phyloP scores from a whole-genome alignment of 2,888 invertebrate species.

The Bellardia pandia region DNA sequence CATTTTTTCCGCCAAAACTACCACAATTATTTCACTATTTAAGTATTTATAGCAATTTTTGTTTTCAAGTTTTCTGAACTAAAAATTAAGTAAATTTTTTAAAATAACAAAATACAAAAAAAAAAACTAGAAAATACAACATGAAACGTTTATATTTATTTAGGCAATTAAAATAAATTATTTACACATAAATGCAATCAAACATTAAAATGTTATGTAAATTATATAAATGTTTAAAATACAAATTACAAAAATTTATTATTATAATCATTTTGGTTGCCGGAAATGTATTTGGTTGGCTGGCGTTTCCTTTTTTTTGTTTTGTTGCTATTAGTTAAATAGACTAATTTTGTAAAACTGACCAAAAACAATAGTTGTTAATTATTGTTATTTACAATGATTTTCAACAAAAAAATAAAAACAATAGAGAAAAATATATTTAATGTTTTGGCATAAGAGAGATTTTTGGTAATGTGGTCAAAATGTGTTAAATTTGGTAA shows the following conservation, averaged over 20 bases:
- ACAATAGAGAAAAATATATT: slow-evolving; percentile 13
- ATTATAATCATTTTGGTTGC: slow-evolving; percentile 34
- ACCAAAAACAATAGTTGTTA: slow-evolving; percentile 57
- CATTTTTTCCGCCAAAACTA: background rate
- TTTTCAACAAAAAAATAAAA: background rate
- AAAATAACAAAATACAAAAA: slow-evolving; percentile 9
- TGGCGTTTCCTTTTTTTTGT: background rate
- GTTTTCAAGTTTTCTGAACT: background rate
- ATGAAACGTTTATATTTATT: slow-evolving; percentile 47
- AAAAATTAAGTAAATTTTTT: slow-evolving; percentile 28
- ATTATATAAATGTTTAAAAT: slow-evolving; percentile 49
- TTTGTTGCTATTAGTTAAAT: slow-evolving; percentile 15
- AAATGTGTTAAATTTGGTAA: slow-evolving; percentile 14
- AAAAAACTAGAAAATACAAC: background rate
- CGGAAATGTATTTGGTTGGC: slow-evolving; percentile 35
- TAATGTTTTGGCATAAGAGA: slow-evolving; percentile 22
- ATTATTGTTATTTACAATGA: slow-evolving; percentile 55
- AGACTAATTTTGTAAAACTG: slow-evolving; percentile 50
- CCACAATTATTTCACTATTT: slow-evolving; percentile 22
- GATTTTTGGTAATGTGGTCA: slow-evolving; percentile 30
- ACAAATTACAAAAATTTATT: slow-evolving; percentile 49
- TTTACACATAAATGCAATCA: slow-evolving; percentile 63
- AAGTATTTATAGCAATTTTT: slow-evolving; percentile 27
- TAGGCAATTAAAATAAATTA: slow-evolving; percentile 66
- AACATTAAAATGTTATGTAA: slow-evolving; percentile 60